Conservation (phyloP, 64 coral and sea anemone genomes). For the Pocillopora damicornis region DNA sequence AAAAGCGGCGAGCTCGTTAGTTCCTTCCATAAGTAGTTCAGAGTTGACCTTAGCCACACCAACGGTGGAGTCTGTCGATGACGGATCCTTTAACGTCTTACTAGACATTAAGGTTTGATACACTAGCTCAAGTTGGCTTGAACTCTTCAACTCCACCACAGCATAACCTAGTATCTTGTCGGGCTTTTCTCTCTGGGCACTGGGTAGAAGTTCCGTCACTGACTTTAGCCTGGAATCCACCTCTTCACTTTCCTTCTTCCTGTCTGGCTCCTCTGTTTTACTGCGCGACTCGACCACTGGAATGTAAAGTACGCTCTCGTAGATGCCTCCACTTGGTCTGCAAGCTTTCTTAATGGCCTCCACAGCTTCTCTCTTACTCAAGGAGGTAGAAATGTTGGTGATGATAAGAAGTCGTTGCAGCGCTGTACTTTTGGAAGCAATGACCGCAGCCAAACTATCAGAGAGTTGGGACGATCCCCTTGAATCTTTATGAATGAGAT, state of each 20-base stretch:
- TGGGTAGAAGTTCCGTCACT: conserved; percentile 42
- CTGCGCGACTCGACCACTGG: conserved; percentile 47
- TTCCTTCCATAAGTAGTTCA: conserved; percentile 83
- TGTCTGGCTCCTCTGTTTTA: not conserved
- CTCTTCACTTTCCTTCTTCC: not conserved
- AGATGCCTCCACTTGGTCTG: conserved; percentile 63
- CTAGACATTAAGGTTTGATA: conserved; percentile 59
- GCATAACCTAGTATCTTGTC: conserved; percentile 69
- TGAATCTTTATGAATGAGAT: conserved; percentile 41
- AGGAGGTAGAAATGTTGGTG: conserved; percentile 70
- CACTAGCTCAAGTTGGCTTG: conserved; percentile 74
- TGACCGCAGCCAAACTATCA: conserved; percentile 63
- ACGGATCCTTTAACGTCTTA: conserved; percentile 51
- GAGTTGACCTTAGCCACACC: conserved; percentile 76
- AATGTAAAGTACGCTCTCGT: conserved; percentile 54
- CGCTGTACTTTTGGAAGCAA: conserved; percentile 52
- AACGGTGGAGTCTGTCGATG: conserved; percentile 11
- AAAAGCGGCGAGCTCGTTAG: conserved; percentile 82
- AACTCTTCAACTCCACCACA: conserved; percentile 69
- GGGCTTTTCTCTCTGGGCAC: conserved; percentile 24
- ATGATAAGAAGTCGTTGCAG: conserved; percentile 79
- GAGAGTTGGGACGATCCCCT: conserved; percentile 5
- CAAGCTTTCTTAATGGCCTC: conserved; percentile 80
- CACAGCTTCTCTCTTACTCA: conserved; percentile 65
- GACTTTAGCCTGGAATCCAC: conserved; percentile 10